Conservation (phyloP, 2,113 vertebrate species). For the Colaptes auratus region DNA sequence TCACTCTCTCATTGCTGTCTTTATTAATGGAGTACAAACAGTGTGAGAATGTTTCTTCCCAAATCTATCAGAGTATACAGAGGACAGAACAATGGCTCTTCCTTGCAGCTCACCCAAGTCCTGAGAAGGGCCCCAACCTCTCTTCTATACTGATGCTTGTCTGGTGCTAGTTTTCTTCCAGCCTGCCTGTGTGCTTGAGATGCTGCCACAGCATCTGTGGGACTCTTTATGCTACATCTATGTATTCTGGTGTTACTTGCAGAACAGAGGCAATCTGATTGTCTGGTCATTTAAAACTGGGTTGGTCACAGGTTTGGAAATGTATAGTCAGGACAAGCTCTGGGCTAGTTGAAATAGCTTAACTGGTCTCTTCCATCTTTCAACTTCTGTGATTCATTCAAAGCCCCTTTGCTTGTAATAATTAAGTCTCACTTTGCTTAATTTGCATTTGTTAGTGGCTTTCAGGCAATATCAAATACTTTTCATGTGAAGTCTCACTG, state of each 20-base stretch:
- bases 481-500: not conserved
- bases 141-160: not conserved
- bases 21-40: not conserved
- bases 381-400: not conserved
- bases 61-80: not conserved
- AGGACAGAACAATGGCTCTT: not conserved
- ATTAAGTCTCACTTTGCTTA: not conserved
- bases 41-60: not conserved
- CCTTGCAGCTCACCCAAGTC: not conserved
- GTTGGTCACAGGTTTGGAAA: not conserved
- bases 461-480: not conserved
- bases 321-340: not conserved
- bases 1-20: not conserved
- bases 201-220: not conserved
- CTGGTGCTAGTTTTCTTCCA: not conserved
- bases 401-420: not conserved
- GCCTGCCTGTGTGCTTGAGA: rapidly evolving
- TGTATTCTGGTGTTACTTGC: not conserved
- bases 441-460: not conserved
- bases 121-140: not conserved
- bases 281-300: not conserved
- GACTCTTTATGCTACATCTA: not conserved
- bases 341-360: not conserved
- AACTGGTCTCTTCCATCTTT: not conserved
- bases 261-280: not conserved